Percentiles rank a stretch among this genome's conserved stretches.
Evolutionary conservation across 92 coral and sea anemone species (phyloP).

Genomic region (Porites evermanni): DNA sequence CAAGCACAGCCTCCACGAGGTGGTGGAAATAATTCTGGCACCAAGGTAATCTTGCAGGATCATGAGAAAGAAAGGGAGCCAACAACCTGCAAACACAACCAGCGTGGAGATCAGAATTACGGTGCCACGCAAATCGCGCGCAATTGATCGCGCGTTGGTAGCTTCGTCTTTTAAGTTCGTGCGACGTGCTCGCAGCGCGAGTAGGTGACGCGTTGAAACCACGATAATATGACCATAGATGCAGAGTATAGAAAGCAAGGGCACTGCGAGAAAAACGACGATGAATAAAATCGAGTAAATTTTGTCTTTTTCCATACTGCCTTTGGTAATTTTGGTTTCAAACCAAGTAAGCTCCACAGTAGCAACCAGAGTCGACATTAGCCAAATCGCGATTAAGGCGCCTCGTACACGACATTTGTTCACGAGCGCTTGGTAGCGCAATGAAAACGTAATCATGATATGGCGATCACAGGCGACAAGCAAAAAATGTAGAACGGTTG

Average conservation of each 20-base stretch:
- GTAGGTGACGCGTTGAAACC: constrained; percentile 52
- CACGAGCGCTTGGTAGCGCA: constrained; percentile 37
- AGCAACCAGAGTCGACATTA: constrained; percentile 22
- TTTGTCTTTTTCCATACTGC: constrained; percentile 22
- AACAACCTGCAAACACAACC: constrained; percentile 45
- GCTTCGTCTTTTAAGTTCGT: constrained; percentile 23
- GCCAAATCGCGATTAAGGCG: constrained; percentile 50
- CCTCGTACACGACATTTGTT: constrained; percentile 22
- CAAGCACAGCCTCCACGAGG: constrained; percentile 40
- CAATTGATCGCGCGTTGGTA: constrained; percentile 8
- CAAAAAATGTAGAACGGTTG: constrained; percentile 66
- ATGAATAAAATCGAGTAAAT: constrained; percentile 9
- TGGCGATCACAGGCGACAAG: constrained; percentile 68
- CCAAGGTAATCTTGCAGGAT: constrained; percentile 21
- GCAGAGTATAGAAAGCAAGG: constrained; percentile 33
- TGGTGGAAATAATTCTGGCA: background rate
- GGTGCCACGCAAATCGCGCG: constrained; percentile 47
- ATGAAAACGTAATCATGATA: constrained; percentile 47
- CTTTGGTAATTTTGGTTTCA: constrained; percentile 15
- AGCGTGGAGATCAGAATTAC: constrained; percentile 48
- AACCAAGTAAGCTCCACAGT: constrained; percentile 60
- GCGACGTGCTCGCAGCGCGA: constrained; percentile 36
- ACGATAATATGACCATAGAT: constrained; percentile 39
- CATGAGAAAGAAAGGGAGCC: constrained; percentile 55
- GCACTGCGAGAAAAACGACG: constrained; percentile 30